Evolutionary conservation across 2,888 invertebrate genomes (phyloP).

Genomic region (Stegophylla sp.): DNA sequence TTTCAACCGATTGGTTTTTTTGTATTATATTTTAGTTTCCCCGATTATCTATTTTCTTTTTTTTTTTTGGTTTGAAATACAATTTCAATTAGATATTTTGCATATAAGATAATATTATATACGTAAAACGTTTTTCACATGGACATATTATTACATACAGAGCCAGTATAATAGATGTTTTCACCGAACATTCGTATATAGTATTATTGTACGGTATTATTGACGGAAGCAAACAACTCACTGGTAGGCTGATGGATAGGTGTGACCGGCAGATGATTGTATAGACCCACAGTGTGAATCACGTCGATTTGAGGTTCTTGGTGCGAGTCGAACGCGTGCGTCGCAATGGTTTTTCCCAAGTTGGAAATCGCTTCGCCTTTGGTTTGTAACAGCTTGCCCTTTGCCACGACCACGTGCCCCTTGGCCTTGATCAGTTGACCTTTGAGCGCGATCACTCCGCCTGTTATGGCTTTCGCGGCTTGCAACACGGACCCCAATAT

Average conservation of each 20-base stretch:
- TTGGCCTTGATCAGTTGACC: conserved; percentile 86
- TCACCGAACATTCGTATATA: too few relatives aligned
- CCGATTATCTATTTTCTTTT: too few relatives aligned
- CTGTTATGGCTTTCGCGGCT: conserved; percentile 87
- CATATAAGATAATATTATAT: too few relatives aligned
- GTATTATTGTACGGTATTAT: too few relatives aligned
- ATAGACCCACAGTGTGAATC: background rate
- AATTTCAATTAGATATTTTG: too few relatives aligned
- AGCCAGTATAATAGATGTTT: too few relatives aligned
- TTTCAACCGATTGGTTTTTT: too few relatives aligned
- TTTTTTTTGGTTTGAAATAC: too few relatives aligned
- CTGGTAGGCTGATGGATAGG: conserved; percentile 27
- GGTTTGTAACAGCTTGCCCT: conserved; percentile 70
- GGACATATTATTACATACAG: too few relatives aligned
- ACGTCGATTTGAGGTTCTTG: conserved; percentile 38
- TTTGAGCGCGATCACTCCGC: conserved; percentile 85
- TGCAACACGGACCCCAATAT: conserved; percentile 83
- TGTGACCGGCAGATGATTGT: conserved; percentile 19
- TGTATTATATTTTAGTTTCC: too few relatives aligned
- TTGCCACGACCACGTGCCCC: conserved; percentile 73
- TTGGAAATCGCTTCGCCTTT: conserved; percentile 82
- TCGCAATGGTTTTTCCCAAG: conserved; percentile 80
- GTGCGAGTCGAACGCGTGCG: conserved; percentile 71
- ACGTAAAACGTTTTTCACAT: too few relatives aligned
- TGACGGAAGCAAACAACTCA: too few relatives aligned